Conservation (phyloP, 2,113 vertebrate species). For the Poeciliopsis occidentalis region DNA sequence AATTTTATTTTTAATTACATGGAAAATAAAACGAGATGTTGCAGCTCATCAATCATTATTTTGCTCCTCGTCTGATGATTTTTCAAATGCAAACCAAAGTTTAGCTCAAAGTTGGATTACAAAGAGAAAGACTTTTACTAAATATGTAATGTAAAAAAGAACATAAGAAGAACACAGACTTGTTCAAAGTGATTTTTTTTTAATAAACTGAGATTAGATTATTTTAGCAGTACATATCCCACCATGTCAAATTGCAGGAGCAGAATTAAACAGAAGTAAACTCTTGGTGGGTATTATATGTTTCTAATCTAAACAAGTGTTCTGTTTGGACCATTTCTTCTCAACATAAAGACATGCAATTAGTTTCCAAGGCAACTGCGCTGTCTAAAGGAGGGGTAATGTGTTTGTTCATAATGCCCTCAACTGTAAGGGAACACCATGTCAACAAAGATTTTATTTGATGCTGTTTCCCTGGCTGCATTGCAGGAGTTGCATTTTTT, state of each 20-base stretch:
- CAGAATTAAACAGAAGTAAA: conserved; percentile 5
- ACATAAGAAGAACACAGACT: too few species aligned
- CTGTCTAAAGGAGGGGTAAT: conserved; percentile 46
- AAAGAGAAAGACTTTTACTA: too few species aligned
- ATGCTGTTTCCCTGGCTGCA: neutral
- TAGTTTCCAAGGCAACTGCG: conserved; percentile 70
- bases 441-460: conserved; percentile 36
- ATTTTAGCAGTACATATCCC: neutral
- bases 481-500: neutral
- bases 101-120: too few species aligned
- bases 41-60: too few species aligned
- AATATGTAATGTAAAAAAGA: too few species aligned
- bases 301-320: conserved; percentile 27
- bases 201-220: too few species aligned
- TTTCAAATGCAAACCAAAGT: too few species aligned
- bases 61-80: too few species aligned
- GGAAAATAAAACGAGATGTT: too few species aligned
- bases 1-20: too few species aligned
- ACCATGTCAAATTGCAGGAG: conserved; percentile 2
- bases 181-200: too few species aligned
- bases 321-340: conserved; percentile 39
- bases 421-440: conserved; percentile 27
- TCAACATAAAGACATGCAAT: conserved; percentile 52
- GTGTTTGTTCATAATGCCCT: conserved; percentile 54
- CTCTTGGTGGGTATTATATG: conserved; percentile 22